phyloP scores from a whole-genome alignment of 1,140 invertebrate genomes.

The Rhizoglyphus robini region DNA sequence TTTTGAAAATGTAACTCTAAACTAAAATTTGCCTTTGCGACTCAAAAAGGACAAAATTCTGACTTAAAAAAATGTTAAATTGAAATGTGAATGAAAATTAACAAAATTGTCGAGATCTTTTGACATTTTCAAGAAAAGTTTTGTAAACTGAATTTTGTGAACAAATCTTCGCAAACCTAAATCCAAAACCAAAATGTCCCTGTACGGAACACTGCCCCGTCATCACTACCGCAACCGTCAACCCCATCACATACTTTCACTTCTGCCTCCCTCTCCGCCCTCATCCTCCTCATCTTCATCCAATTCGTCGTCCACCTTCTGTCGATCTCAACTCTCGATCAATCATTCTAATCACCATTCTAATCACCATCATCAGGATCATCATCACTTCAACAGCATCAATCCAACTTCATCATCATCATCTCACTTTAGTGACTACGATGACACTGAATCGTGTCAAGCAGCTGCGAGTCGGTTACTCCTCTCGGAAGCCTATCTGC shows the following conservation, averaged over 20 bases:
- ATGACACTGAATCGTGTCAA: neutral
- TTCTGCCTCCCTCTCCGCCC: no score
- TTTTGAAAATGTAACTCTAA: no score
- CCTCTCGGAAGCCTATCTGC: neutral
- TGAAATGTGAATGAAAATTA: no score
- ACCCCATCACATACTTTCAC: no score
- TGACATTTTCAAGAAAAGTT: no score
- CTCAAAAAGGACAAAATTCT: no score
- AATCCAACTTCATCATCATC: neutral
- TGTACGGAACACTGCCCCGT: slow-evolving; percentile 7
- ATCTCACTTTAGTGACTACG: neutral
- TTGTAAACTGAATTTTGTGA: no score
- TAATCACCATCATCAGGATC: neutral
- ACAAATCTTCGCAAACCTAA: no score
- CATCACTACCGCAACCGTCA: neutral
- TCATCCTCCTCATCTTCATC: no score
- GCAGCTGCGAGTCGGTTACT: neutral
- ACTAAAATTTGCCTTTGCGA: no score
- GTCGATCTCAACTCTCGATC: neutral
- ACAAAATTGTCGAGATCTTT: no score
- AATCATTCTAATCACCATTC: neutral
- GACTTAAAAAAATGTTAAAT: no score
- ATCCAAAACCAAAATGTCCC: slow-evolving; percentile 1
- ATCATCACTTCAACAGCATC: neutral
- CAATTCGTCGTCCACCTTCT: neutral